phyloP scores from a whole-genome alignment of 1,140 invertebrate species.

The Notospermus geniculatus region DNA sequence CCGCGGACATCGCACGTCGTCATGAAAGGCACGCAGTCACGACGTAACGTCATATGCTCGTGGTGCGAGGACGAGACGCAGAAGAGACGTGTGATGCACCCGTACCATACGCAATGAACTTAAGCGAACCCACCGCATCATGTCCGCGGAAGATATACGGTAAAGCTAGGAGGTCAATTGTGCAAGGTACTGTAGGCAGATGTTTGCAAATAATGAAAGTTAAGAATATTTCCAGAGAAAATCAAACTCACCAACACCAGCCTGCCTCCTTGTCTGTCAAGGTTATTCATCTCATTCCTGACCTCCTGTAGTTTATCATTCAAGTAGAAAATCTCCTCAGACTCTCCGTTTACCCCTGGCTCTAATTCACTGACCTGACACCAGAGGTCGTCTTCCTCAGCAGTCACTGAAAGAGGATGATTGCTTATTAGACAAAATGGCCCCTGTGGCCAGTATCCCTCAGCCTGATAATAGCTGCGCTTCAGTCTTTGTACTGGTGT shows the following conservation, averaged over 20 bases:
- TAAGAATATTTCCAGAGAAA: neutral
- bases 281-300: conserved; percentile 33
- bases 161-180: no score
- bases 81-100: no score
- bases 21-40: no score
- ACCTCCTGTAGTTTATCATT: conserved; percentile 35
- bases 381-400: conserved; percentile 16
- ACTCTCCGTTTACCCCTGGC: conserved; percentile 4
- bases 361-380: conserved; percentile 6
- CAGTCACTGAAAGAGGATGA: conserved; percentile 12
- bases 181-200: neutral
- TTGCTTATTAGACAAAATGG: neutral
- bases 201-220: neutral
- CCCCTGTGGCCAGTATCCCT: no score
- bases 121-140: no score
- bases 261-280: conserved; percentile 33
- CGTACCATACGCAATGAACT: no score
- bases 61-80: no score
- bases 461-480: no score
- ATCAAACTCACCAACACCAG: conserved; percentile 41
- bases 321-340: conserved; percentile 20
- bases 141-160: no score
- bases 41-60: no score
- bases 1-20: no score
- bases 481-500: no score